Evolutionary conservation across 1,140 invertebrate genomes (phyloP).

Genomic region (Brachionus paranguensis): DNA sequence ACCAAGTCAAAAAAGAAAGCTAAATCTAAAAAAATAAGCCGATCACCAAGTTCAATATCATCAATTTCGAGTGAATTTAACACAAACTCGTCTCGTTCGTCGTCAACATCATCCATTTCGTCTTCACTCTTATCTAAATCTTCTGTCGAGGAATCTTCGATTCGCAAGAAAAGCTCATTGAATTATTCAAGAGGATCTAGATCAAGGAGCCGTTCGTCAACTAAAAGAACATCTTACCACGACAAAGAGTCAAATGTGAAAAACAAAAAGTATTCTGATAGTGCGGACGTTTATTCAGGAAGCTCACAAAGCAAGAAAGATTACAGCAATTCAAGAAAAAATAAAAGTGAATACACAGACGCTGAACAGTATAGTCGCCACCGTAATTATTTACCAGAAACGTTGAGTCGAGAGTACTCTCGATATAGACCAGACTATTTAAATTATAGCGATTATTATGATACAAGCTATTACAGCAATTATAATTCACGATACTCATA

Average conservation of each 20-base stretch:
- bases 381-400: neutral
- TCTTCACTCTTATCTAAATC: conserved; percentile 17
- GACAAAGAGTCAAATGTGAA: neutral
- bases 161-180: neutral
- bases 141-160: neutral
- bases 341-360: neutral
- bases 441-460: neutral
- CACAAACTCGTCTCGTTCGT: neutral
- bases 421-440: neutral
- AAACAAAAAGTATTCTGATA: neutral
- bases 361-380: neutral
- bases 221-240: neutral
- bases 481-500: neutral
- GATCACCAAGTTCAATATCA: conserved; percentile 6
- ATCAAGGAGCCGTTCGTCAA: neutral
- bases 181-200: neutral
- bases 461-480: neutral
- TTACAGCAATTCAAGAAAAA: neutral
- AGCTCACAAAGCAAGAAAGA: neutral
- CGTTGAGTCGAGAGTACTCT: neutral
- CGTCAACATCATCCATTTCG: neutral
- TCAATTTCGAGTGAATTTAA: neutral
- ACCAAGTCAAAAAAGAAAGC: neutral
- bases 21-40: neutral
- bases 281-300: neutral